phyloP scores from a whole-genome alignment of 2,797 vertebrate species.

The Cossypha polioptera region DNA sequence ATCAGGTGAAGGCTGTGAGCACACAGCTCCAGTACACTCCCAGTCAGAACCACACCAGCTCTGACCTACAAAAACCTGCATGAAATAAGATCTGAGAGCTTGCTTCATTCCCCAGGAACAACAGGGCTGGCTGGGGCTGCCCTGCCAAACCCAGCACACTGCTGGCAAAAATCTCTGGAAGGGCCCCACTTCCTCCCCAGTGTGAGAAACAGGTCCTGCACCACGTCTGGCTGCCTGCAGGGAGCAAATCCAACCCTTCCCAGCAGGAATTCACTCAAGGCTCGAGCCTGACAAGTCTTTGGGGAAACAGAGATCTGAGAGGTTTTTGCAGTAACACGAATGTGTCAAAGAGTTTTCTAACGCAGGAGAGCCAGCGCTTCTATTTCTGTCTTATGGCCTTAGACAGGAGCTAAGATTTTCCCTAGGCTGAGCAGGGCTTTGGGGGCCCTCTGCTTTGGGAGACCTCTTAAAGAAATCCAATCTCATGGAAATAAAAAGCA shows the following conservation, averaged over 20 bases:
- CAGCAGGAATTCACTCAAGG: background rate
- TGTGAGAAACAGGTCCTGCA: background rate
- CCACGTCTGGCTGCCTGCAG: background rate
- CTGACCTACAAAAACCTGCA: background rate
- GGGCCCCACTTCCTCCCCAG: fast-evolving
- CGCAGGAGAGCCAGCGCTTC: fast-evolving
- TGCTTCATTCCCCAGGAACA: background rate
- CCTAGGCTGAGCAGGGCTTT: background rate
- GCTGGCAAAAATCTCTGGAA: background rate
- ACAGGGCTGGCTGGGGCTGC: background rate
- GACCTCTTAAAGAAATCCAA: background rate
- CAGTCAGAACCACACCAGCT: background rate
- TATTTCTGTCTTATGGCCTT: background rate
- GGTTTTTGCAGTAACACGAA: background rate
- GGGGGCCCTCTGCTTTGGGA: background rate
- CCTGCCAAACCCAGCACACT: background rate
- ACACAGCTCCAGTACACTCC: background rate
- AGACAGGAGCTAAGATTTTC: background rate
- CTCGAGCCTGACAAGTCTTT: background rate
- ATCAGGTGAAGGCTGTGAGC: background rate
- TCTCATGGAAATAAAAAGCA: background rate
- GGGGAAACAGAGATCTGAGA: constrained; percentile 15
- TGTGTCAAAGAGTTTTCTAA: background rate
- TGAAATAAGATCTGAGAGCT: background rate
- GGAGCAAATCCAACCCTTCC: background rate